These are phyloP conservation scores for Enteromius afrohamiltoni DNA, from an alignment of 2,797 vertebrate genomes.

Conservation along the genomic window DNA sequence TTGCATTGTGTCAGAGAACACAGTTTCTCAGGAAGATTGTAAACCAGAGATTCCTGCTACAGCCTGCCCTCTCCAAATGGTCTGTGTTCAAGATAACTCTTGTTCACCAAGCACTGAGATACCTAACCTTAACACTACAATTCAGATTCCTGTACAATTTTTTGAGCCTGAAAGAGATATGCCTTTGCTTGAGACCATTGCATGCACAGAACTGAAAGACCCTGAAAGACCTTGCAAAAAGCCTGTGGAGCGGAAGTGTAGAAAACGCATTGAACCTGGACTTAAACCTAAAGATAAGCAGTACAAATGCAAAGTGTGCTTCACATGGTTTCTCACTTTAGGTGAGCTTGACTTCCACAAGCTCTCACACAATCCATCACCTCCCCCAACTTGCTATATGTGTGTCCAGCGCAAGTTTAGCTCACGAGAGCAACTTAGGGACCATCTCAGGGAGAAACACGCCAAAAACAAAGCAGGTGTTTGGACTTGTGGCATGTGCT, in stretches of 20 bases:
- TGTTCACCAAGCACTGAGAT: constrained; percentile 81
- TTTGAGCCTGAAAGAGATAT: constrained; percentile 78
- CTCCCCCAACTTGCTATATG: constrained; percentile 98
- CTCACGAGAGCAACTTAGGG: constrained; percentile 92
- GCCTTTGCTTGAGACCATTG: constrained; percentile 60
- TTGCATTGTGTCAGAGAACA: constrained; percentile 63
- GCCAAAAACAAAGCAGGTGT: constrained; percentile 90
- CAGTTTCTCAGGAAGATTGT: constrained; percentile 65
- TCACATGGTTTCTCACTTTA: constrained; percentile 92
- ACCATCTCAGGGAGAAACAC: constrained; percentile 94
- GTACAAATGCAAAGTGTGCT: constrained; percentile 97
- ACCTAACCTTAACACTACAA: constrained; percentile 80
- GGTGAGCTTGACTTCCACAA: constrained; percentile 96
- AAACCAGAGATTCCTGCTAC: constrained; percentile 67
- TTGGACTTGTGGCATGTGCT: constrained; percentile 99
- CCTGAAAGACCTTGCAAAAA: constrained; percentile 72
- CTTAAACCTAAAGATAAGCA: constrained; percentile 88
- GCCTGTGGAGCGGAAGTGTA: constrained; percentile 72
- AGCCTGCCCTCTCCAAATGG: constrained; percentile 57
- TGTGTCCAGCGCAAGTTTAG: constrained; percentile 97
- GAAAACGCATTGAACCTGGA: constrained; percentile 76
- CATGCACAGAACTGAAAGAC: constrained; percentile 64
- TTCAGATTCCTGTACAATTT: constrained; percentile 85
- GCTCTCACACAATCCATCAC: constrained; percentile 92
- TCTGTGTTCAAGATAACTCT: constrained; percentile 63